These are phyloP conservation scores for Aplochiton taeniatus DNA, from an alignment of 2,797 vertebrate genomes.

Conservation along the genomic window DNA sequence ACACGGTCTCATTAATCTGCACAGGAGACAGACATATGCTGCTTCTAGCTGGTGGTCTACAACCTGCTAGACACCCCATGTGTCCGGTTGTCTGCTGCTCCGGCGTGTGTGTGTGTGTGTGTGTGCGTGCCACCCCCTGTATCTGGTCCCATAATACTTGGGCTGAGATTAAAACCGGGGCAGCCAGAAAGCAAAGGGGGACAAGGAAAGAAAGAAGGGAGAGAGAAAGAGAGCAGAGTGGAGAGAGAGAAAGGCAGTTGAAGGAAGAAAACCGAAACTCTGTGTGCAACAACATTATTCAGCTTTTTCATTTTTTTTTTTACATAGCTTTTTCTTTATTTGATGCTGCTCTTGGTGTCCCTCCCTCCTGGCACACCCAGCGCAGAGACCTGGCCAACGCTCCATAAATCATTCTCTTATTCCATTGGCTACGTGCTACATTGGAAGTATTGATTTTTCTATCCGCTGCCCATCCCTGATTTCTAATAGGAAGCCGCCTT, in stretches of 20 bases:
- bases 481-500: slow-evolving; percentile 87
- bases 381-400: slow-evolving; percentile 87
- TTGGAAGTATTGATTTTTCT: slow-evolving; percentile 95
- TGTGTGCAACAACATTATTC: slow-evolving; percentile 17
- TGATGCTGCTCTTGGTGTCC: slow-evolving; percentile 64
- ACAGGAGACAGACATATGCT: slow-evolving; percentile 77
- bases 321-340: slow-evolving; percentile 60
- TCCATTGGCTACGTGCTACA: slow-evolving; percentile 95
- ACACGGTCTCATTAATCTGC: slow-evolving; percentile 81
- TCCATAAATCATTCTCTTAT: slow-evolving; percentile 98
- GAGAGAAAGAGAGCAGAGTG: not conserved
- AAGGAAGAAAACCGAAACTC: slow-evolving; percentile 54
- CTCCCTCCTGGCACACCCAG: slow-evolving; percentile 71
- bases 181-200: slow-evolving; percentile 54
- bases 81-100: slow-evolving; percentile 40
- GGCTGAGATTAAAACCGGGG: slow-evolving; percentile 78
- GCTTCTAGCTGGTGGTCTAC: slow-evolving; percentile 78
- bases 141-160: slow-evolving; percentile 71
- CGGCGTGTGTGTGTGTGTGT: slow-evolving; percentile 35
- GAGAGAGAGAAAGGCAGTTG: slow-evolving; percentile 43
- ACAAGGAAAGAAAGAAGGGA: slow-evolving; percentile 19
- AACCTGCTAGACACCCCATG: slow-evolving; percentile 75
- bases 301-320: slow-evolving; percentile 43
- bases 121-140: slow-evolving; percentile 30
- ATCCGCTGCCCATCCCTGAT: slow-evolving; percentile 76